Base-by-base conservation (phyloP, 2,113 vertebrate genomes). In the Pungitius pungitius region DNA sequence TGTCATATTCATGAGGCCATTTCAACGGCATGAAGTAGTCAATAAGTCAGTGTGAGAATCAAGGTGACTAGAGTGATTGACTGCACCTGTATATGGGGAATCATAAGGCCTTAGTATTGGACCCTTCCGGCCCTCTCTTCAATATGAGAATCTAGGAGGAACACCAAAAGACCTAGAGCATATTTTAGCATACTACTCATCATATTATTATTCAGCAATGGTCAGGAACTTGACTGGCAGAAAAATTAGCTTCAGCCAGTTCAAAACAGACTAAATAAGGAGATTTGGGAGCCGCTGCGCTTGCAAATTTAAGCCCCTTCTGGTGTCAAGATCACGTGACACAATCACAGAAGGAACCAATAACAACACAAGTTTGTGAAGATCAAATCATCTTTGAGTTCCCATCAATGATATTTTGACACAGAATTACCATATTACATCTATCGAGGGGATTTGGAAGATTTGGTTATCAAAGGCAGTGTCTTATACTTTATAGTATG, bases 1-100 rank as follows among this genome's bases (percentile, higher is more conserved):
- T 77, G 83, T 84, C 81, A 90, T 88, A 91, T 88, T 87, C 87
- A 90, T 88, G 72, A 82, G 63, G 73, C 70, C 74, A 66, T 58
- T 87, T 86, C 77, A 88, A 81, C 78, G 47, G 73, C 77, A 65
- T 22, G 67, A 84, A 78, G 75, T 54, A 84, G 87, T 88, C 88
- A 82, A 89, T 90, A 88, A 86, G 80, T 90, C 62, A 66, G 83
- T 70, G 61, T 58, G 74, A 83, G 83, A 85, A 91, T 87, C 83
- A 89, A 87, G 86, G 86, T 83, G 82, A 88, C 77, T 27, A 7
- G 66, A 58, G 72, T 84, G 87, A 90, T 81, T 86, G 86, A 85
- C 85, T 88, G 73, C 60, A n/a, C 27, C 35, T 45, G 69, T 78
- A 75, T 61, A 64, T 11, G 8, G 74, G 80, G 87, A 88, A 86